Conservation (phyloP, 2,113 vertebrate genomes). For the Protobothrops flavoviridis region DNA sequence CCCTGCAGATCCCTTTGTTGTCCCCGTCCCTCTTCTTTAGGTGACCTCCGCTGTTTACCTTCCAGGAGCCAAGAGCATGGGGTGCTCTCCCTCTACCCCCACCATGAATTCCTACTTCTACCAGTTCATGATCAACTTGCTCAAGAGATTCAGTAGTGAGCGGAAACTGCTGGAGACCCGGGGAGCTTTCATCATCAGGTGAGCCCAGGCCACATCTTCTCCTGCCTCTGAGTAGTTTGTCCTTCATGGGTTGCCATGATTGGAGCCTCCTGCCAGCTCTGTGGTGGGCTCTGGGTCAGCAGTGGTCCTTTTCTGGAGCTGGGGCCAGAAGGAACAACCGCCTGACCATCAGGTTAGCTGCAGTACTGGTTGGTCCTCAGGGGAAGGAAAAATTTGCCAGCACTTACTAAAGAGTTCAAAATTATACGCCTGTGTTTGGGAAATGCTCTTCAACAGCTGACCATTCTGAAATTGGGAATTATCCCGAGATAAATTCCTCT, state of each 20-base stretch:
- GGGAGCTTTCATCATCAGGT: constrained; percentile 96
- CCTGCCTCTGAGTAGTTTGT: background rate
- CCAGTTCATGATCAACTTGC: constrained; percentile 98
- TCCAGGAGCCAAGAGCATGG: constrained; percentile 76
- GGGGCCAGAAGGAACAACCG: background rate
- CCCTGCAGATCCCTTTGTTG: background rate
- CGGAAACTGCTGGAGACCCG: constrained; percentile 89
- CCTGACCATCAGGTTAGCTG: background rate
- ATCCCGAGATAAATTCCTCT: background rate
- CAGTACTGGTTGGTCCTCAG: background rate
- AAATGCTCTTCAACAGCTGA: constrained; percentile 9
- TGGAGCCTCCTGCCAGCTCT: background rate
- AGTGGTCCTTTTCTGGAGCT: background rate
- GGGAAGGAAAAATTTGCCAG: background rate
- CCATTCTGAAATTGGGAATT: background rate
- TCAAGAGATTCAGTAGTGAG: constrained; percentile 92
- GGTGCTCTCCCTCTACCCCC: constrained; percentile 92
- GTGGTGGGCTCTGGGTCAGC: background rate
- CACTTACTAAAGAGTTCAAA: background rate
- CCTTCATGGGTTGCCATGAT: background rate
- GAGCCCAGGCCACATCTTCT: constrained; percentile 8
- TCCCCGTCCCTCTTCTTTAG: background rate
- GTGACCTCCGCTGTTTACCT: constrained; percentile 1
- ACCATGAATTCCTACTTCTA: constrained; percentile 99
- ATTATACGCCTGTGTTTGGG: background rate